Base-by-base conservation (phyloP, 2,888 invertebrate species). In the Graphium colonna region DNA sequence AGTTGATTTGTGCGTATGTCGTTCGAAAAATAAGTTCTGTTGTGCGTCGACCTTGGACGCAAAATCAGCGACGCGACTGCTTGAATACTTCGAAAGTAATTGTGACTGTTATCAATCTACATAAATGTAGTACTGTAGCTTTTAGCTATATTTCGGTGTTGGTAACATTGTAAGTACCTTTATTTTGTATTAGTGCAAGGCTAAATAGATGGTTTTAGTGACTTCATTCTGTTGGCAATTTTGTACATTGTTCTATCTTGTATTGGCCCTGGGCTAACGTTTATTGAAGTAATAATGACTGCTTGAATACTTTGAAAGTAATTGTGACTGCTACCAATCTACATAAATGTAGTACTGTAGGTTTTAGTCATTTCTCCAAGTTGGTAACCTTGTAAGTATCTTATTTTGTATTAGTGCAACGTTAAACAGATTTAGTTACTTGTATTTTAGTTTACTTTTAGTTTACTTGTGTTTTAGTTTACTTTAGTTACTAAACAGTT, bases 61-160 rank as follows among this genome's bases (percentile, higher is more conserved):
- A 28, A 50, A 50, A 45, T 50, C 44, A 50, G 54, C 33, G 49
- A 45, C 54, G 49, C 50, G 50, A 45, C 54, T 15, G 17, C 36
- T 17, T 26, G 18, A 12, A 17, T 50, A 45, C 49, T 45, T 36
- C 33, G 33, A 49, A 54, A 28, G 31, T 41, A 49, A 53, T 48
- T 39, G 42, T 17, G 17, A 17, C 48, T 53, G 48, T 49, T 53
- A 53, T 53, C 53, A 28, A 44, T 38, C 36, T n/a, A 28, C 43
- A 43, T 43, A 38, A 43, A 43, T 26, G 15, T 43, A n/a, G 7
- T 10, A 9, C 33, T 33, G 26, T 26, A 26, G 7, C 7, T 3
- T 26, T 26, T 26, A 5, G 7, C 26, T 26, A 7, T 5, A 26
- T 26, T 3, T 7, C 7, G 4, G 26, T 5, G 26, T 26, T 7